phyloP scores from a whole-genome alignment of 1,140 invertebrate species.

The Physella acuta region DNA sequence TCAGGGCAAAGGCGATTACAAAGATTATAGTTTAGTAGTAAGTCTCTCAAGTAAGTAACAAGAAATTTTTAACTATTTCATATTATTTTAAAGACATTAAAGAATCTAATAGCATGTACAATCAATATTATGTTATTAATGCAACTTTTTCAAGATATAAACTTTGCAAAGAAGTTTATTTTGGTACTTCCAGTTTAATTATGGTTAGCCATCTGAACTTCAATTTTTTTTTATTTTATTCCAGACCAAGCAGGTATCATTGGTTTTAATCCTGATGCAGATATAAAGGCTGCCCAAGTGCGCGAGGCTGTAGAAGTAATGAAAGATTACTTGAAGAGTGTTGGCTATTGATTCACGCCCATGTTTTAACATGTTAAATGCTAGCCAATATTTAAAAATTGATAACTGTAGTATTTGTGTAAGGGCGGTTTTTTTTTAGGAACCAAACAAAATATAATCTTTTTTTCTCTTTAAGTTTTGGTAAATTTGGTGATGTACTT shows the following conservation, averaged over 20 bases:
- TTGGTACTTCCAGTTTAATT: neutral
- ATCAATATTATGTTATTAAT: neutral
- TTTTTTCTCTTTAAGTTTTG: too few species aligned
- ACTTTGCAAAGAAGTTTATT: neutral
- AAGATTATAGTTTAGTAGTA: constrained; percentile 12
- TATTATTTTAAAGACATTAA: neutral
- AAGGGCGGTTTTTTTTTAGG: too few species aligned
- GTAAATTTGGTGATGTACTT: too few species aligned
- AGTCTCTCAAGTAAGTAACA: neutral
- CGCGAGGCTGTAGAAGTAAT: neutral
- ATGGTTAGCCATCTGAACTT: neutral
- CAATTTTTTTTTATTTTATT: too few species aligned
- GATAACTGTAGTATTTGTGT: too few species aligned
- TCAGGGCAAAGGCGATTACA: constrained; percentile 15
- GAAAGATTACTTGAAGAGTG: neutral
- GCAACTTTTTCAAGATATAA: neutral
- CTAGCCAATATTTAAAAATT: constrained; percentile 3
- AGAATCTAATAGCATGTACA: neutral
- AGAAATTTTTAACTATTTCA: neutral
- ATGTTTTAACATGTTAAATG: neutral
- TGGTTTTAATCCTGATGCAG: neutral
- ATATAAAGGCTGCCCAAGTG: neutral
- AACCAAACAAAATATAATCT: too few species aligned
- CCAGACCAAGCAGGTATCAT: neutral
- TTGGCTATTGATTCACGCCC: neutral